Conservation (phyloP, 2,113 vertebrate genomes). For the Tragelaphus scriptus region DNA sequence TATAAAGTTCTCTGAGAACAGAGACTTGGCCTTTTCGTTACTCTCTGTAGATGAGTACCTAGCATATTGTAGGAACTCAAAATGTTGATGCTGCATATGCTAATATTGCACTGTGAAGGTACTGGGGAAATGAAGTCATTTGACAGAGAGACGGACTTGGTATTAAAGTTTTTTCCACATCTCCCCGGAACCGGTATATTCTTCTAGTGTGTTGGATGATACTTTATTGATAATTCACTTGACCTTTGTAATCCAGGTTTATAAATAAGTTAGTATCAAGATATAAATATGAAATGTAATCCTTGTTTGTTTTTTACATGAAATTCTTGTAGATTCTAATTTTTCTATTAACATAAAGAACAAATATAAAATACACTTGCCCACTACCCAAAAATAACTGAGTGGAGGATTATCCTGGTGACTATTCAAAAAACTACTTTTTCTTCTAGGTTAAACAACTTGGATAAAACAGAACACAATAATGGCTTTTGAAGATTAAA, state of each 20-base stretch:
- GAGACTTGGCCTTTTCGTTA: not conserved
- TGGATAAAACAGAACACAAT: not conserved
- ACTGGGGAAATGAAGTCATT: not conserved
- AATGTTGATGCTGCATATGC: not conserved
- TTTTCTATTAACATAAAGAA: not conserved
- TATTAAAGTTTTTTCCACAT: not conserved
- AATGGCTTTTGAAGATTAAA: not conserved
- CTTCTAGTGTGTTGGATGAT: not conserved
- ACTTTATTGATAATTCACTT: not conserved
- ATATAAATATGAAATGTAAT: not conserved
- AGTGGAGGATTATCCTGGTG: not conserved
- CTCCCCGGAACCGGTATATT: not conserved
- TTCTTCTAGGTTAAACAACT: conserved; percentile 9
- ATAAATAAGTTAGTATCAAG: not conserved
- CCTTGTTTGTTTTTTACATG: not conserved
- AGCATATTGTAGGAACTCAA: not conserved
- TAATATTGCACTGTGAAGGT: not conserved
- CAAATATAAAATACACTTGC: not conserved
- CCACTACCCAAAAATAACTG: not conserved
- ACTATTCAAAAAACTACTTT: not conserved
- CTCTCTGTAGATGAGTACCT: not conserved
- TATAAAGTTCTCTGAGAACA: not conserved
- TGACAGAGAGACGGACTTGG: not conserved
- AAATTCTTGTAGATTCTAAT: not conserved
- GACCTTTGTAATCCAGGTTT: not conserved